Percentiles rank a stretch among this genome's conserved stretches.
phyloP scores from a whole-genome alignment of 2,797 vertebrate genomes.

The Sandelia bainsii region DNA sequence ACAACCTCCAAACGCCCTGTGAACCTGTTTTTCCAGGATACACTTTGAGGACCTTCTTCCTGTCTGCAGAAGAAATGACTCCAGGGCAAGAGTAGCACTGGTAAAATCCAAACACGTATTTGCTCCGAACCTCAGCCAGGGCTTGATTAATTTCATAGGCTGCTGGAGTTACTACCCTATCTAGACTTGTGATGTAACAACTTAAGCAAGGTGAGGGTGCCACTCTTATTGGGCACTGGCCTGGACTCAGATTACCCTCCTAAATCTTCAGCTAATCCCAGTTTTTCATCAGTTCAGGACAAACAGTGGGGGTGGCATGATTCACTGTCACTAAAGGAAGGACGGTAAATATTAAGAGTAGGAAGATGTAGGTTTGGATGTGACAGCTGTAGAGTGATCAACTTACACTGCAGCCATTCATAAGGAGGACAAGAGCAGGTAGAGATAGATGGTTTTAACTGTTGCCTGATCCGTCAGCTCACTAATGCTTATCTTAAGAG shows the following conservation, averaged over 20 bases:
- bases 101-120: conserved; percentile 63
- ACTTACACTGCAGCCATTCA: neutral
- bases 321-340: neutral
- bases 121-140: conserved; percentile 18
- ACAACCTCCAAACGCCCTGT: neutral
- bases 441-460: conserved; percentile 11
- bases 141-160: conserved; percentile 65
- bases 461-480: conserved; percentile 40
- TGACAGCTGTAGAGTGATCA: neutral
- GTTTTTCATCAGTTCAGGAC: conserved; percentile 8
- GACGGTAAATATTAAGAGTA: neutral
- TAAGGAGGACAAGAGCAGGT: neutral
- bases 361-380: neutral
- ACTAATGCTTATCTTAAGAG: conserved; percentile 47
- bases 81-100: conserved; percentile 21
- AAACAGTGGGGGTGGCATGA: neutral
- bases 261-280: conserved; percentile 46
- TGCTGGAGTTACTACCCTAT: conserved; percentile 34
- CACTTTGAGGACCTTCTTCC: conserved; percentile 11
- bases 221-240: conserved; percentile 23
- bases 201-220: conserved; percentile 38
- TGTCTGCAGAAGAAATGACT: conserved; percentile 37
- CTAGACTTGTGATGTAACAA: conserved; percentile 30
- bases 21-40: conserved; percentile 35
- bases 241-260: conserved; percentile 27